Evolutionary conservation across 2,113 vertebrate species (phyloP).

Genomic region (Alces alces): DNA sequence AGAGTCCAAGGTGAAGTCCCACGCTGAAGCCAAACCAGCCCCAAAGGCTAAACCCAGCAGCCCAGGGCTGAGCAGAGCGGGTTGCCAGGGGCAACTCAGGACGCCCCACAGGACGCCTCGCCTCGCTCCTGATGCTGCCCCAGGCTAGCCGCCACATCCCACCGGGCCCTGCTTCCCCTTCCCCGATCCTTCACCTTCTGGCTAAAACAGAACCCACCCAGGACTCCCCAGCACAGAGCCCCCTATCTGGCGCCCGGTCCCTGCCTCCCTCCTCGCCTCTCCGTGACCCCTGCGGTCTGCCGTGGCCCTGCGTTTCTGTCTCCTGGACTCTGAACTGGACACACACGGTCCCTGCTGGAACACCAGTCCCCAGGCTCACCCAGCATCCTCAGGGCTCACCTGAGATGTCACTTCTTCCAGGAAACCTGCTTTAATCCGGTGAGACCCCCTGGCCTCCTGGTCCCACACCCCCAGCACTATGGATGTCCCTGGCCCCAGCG

Average conservation of each 20-base stretch:
- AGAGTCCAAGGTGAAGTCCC: not conserved
- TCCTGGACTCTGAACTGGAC: not conserved
- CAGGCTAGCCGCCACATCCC: not conserved
- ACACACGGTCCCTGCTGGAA: accelerated
- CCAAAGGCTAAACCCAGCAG: not conserved
- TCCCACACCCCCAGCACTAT: not conserved
- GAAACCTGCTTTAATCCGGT: not conserved
- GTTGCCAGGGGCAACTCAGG: not conserved
- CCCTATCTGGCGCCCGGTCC: accelerated
- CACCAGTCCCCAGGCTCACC: not conserved
- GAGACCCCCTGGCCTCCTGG: not conserved
- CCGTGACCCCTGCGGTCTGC: accelerated
- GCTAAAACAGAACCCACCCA: not conserved
- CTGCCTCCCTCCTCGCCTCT: accelerated
- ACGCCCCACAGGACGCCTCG: accelerated
- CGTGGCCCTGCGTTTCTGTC: not conserved
- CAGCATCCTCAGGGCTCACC: not conserved
- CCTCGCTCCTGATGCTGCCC: not conserved
- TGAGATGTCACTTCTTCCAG: not conserved
- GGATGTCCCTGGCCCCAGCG: not conserved
- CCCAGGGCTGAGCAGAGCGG: not conserved
- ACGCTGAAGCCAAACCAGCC: not conserved
- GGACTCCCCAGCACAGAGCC: not conserved
- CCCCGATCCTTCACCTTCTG: not conserved
- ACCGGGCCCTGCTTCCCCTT: not conserved